A percentile compares a stretch with the other conserved stretches of the same genome.
Evolutionary conservation across 2,888 invertebrate genomes (phyloP).

Genomic region (Scrobipalpa costella): DNA sequence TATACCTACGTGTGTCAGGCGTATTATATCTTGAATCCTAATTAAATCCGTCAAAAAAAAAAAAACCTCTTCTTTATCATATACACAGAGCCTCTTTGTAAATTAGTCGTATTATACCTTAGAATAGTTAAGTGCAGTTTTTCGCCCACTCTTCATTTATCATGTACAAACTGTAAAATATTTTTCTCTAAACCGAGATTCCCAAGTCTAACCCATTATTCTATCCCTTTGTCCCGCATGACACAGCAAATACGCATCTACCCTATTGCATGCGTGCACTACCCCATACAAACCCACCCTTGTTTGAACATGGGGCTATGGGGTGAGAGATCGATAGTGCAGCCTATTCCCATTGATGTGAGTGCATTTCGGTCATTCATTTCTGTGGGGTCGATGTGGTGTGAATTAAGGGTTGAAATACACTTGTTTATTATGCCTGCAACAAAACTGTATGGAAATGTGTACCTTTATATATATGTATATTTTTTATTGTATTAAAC

Average conservation of each 20-base stretch:
- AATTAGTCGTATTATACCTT: no score
- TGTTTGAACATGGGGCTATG: slow-evolving; percentile 9
- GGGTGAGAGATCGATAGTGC: background rate
- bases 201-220: background rate
- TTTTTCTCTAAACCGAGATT: background rate
- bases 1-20: no score
- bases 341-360: background rate
- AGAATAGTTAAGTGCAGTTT: no score
- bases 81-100: no score
- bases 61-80: no score
- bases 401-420: background rate
- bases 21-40: no score
- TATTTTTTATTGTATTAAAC: no score
- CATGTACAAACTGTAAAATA: no score
- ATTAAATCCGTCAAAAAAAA: no score
- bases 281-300: slow-evolving; percentile 11
- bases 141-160: no score
- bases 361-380: slow-evolving; percentile 5
- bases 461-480: no score
- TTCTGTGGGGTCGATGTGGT: background rate
- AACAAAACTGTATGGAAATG: background rate
- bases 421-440: background rate
- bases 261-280: background rate
- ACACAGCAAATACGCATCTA: background rate
- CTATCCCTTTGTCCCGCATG: background rate